Base-by-base conservation (phyloP, 2,888 invertebrate genomes). In the Tillus elongatus region DNA sequence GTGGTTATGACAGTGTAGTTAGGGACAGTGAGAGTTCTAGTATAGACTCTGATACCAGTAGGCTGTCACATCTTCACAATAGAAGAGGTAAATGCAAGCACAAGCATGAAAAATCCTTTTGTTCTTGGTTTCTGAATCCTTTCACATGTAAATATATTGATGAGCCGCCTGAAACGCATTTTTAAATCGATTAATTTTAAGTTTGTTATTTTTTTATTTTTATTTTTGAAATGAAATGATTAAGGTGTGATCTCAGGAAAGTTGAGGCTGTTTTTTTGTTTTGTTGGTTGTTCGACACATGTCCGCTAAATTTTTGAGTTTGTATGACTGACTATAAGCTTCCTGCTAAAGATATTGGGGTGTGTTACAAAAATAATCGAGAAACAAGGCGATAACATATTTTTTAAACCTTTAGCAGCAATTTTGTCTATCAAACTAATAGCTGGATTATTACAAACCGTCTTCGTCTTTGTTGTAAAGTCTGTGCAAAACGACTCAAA, bases 1-100 rank as follows among this genome's bases (percentile, higher is more conserved):
- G 87, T 54, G 92, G 92, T 1, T 92, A 91, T 56, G 92, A 92
- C 57, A 90, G 89, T 53, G 86, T 91, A 46, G 82, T 89, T 6
- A 71, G 90, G 42, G 90, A 90, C 61, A 84, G 85, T 49, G 90
- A 91, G 57, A 88, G 86, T 43, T 88, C 88, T 13, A 88, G 86
- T 40, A 77, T 87, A 48, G 87, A 86, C 46, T 90, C 90, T 10
- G 77, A 72, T 42, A 70, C 70, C 4, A 72, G 70, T 32, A 59
- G 71, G 42, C 61, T 70, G 38, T 70, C 70, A 9, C 68, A 68
- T 44, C 49, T 40, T 42, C 36, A 57, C 29, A 57, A 57, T 37
- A 50, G 63, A 40, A 51, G 64, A 30, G 74, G 75, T 9, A 77
- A 77, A 68, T 77, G 77, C 51, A 79, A 80, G 51, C 80, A 81